Evolutionary conservation across 1,140 invertebrate species (phyloP).

Genomic region (roundworm (Caenorhabditis elegans)): WBcel235 BX284603.4:10685001-10685500

Average conservation of each 20-base stretch:
- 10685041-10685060: slow-evolving; percentile 47
- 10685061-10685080: slow-evolving; percentile 47
- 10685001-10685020: slow-evolving; percentile 45
- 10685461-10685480: too few species aligned
- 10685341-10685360: too few species aligned
- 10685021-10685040: slow-evolving; percentile 39
- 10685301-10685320: too few species aligned
- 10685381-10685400: too few species aligned
- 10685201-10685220: slow-evolving; percentile 26
- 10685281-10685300: too few species aligned
- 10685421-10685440: too few species aligned
- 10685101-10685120: slow-evolving; percentile 35
- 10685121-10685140: slow-evolving; percentile 11
- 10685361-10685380: too few species aligned
- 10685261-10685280: too few species aligned
- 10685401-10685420: too few species aligned
- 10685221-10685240: slow-evolving; percentile 80
- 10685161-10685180: slow-evolving; percentile 32
- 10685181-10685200: not conserved
- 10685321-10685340: not conserved
- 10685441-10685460: too few species aligned
- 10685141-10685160: slow-evolving; percentile 48
- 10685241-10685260: slow-evolving; percentile 90
- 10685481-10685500: too few species aligned
- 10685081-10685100: slow-evolving; percentile 57